These are phyloP conservation scores for Bradypodion pumilum DNA, from an alignment of 2,797 vertebrate species.

Conservation along the genomic window DNA sequence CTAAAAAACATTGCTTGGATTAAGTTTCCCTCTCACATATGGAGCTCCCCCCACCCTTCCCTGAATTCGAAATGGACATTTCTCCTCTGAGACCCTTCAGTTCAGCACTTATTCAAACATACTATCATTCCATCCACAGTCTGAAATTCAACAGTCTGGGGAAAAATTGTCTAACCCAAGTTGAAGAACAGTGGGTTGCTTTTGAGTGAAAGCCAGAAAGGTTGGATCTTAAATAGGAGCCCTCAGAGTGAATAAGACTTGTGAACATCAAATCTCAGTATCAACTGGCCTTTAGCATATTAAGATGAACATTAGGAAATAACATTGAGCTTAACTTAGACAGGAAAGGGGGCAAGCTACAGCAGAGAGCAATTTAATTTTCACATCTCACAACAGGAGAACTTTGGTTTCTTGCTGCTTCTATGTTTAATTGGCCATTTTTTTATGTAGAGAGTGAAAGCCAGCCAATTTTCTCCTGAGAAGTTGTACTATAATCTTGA, in stretches of 20 bases:
- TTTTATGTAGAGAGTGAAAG: constrained; percentile 47
- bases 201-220: constrained; percentile 2
- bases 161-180: too few species aligned
- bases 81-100: not conserved
- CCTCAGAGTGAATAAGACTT: not conserved
- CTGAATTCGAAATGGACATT: not conserved
- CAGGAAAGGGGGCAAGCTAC: constrained; percentile 32
- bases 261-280: constrained; percentile 11
- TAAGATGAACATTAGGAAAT: constrained; percentile 17
- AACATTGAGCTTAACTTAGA: constrained; percentile 35
- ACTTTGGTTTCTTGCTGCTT: constrained; percentile 56
- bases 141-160: not conserved
- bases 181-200: not conserved
- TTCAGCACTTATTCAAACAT: not conserved
- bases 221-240: constrained; percentile 10
- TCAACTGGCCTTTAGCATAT: not conserved
- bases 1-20: too few species aligned
- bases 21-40: too few species aligned
- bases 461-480: constrained; percentile 59
- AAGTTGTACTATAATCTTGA: constrained; percentile 55
- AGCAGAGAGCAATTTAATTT: constrained; percentile 49
- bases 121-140: not conserved
- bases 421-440: constrained; percentile 63
- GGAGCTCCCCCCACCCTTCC: too few species aligned
- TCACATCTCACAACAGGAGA: constrained; percentile 45